Conservation (phyloP, 2,113 vertebrate species). For the Callipepla californica region DNA sequence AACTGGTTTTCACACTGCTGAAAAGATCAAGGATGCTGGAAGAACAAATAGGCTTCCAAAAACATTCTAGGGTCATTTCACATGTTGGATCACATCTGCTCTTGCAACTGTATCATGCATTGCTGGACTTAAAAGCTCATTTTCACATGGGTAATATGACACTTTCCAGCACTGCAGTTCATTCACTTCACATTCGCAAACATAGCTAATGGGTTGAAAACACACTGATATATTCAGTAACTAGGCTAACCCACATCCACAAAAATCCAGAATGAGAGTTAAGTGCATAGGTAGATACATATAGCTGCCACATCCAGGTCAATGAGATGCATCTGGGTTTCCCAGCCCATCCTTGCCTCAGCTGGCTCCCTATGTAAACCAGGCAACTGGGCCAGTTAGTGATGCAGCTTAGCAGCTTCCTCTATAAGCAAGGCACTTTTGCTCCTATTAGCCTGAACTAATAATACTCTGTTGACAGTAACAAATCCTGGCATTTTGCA, state of each 20-base stretch:
- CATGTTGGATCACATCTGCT: neutral
- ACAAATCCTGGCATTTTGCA: neutral
- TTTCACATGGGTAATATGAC: neutral
- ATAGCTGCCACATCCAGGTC: constrained; percentile 63
- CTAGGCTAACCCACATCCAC: constrained; percentile 31
- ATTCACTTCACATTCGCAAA: neutral
- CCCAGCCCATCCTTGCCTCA: constrained; percentile 22
- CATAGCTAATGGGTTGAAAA: neutral
- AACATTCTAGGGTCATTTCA: neutral
- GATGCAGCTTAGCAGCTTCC: constrained; percentile 21
- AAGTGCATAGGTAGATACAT: constrained; percentile 34
- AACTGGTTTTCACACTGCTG: neutral
- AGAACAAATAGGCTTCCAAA: neutral
- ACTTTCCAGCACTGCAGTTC: neutral
- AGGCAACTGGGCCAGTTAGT: constrained; percentile 10
- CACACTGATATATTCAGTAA: neutral
- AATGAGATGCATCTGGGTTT: constrained; percentile 74
- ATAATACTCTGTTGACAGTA: neutral
- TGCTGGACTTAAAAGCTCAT: constrained; percentile 2
- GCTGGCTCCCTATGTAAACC: constrained; percentile 16
- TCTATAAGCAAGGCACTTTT: neutral
- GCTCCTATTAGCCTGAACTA: neutral
- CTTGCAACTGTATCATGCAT: neutral
- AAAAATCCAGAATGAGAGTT: constrained; percentile 27
- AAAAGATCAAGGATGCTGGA: neutral